Conservation (phyloP, 2,797 vertebrate species). For the Potorous gilbertii region DNA sequence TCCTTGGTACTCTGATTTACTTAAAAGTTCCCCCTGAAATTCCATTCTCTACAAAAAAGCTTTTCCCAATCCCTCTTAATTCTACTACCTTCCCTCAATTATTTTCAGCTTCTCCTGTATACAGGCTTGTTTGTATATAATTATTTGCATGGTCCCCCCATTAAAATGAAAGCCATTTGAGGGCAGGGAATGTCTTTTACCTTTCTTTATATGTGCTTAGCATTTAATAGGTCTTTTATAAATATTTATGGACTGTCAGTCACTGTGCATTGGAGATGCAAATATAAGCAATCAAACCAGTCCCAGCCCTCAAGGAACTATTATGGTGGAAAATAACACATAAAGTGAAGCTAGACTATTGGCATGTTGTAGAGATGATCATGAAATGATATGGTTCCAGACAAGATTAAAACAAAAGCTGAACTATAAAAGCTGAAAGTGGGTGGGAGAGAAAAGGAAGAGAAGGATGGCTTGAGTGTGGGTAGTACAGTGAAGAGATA, state of each 20-base stretch:
- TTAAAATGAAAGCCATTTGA: background rate
- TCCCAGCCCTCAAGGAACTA: background rate
- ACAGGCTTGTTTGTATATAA: background rate
- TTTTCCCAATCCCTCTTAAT: background rate
- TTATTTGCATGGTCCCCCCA: background rate
- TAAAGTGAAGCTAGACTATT: background rate
- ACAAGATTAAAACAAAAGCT: background rate
- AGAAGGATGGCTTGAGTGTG: background rate
- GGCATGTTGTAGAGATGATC: background rate
- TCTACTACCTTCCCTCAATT: background rate
- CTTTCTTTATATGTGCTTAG: background rate
- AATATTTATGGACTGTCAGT: background rate
- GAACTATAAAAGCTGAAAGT: background rate
- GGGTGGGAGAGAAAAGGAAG: background rate
- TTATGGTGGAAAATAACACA: background rate
- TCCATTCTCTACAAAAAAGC: background rate
- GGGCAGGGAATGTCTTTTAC: background rate
- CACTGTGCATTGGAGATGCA: background rate
- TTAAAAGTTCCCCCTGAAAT: background rate
- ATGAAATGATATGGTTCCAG: background rate
- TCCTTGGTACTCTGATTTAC: background rate
- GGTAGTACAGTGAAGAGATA: background rate
- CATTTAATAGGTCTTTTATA: background rate
- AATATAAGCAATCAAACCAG: background rate
- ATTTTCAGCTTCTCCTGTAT: background rate